Evolutionary conservation across 2,113 vertebrate species (phyloP).

Genomic region (Girardinichthys multiradiatus): DNA sequence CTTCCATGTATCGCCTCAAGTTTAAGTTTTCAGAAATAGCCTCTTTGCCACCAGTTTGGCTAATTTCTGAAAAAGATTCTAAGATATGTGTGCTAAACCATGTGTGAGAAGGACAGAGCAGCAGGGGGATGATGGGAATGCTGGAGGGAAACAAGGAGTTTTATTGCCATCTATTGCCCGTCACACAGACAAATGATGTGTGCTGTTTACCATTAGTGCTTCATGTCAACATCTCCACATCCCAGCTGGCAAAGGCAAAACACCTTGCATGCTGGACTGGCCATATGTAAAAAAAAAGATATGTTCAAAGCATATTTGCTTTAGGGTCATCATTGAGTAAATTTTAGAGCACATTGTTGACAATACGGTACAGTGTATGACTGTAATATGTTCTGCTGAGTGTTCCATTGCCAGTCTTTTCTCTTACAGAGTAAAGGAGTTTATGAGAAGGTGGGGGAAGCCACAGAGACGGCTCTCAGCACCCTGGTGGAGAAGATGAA

Average conservation of each 20-base stretch:
- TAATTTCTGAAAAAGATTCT: conserved; percentile 9
- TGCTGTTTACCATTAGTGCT: conserved; percentile 28
- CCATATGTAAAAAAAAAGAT: not conserved
- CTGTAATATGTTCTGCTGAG: not conserved
- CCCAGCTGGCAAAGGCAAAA: conserved; percentile 3
- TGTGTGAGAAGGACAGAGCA: not conserved
- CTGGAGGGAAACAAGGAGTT: conserved; percentile 17
- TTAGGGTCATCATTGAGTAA: not conserved
- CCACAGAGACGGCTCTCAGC: conserved; percentile 94
- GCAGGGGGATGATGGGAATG: not conserved
- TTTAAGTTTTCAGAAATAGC: conserved; percentile 19
- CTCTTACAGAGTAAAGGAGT: conserved; percentile 86
- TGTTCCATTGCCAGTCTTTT: conserved; percentile 12
- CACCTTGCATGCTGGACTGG: conserved; percentile 37
- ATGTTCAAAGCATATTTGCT: not conserved
- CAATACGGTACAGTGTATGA: not conserved
- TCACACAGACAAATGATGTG: conserved; percentile 50
- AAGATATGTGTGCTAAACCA: conserved; percentile 10
- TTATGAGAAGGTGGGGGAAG: conserved; percentile 98
- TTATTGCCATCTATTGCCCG: conserved; percentile 28
- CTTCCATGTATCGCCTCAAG: conserved; percentile 14
- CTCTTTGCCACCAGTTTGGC: conserved; percentile 19
- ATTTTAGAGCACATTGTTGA: not conserved
- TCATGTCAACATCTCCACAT: conserved; percentile 17
- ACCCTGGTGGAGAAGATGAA: conserved; percentile 99